Evolutionary conservation across 2,113 vertebrate species (phyloP).

Genomic region (Sebastes fasciatus): DNA sequence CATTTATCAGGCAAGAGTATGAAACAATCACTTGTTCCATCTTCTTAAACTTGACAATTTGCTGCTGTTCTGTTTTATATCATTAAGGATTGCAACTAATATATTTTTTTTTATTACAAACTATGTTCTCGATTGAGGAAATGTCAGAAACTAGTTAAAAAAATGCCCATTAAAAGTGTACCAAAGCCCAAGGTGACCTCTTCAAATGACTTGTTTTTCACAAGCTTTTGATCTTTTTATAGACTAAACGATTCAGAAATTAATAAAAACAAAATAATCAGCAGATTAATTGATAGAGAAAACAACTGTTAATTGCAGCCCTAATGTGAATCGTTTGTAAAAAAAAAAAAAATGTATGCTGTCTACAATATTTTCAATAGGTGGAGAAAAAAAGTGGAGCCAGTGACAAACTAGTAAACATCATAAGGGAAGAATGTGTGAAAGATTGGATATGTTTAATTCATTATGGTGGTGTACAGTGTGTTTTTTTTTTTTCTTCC

Average conservation of each 20-base stretch:
- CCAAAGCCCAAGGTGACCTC: not conserved
- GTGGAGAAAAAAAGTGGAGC: not conserved
- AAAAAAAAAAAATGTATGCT: too few species aligned
- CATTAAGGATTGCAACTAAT: not conserved
- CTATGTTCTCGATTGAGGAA: not conserved
- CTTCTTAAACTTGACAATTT: not conserved
- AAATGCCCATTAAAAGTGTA: not conserved
- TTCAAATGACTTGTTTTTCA: not conserved
- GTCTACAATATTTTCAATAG: not conserved
- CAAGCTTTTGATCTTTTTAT: not conserved
- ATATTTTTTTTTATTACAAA: not conserved
- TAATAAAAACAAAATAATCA: not conserved
- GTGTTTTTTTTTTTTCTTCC: not conserved
- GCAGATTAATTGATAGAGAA: not conserved
- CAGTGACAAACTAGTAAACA: not conserved
- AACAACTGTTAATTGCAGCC: not conserved
- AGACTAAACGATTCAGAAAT: not conserved
- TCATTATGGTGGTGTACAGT: not conserved
- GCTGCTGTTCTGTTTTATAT: not conserved
- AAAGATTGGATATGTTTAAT: not conserved
- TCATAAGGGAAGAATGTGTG: not conserved
- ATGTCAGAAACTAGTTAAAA: not conserved
- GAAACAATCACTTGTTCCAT: not conserved
- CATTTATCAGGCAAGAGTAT: not conserved
- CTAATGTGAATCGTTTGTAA: not conserved